These are phyloP conservation scores for Temnothorax unifasciatus DNA, from an alignment of 2,888 invertebrate genomes.

Conservation along the genomic window DNA sequence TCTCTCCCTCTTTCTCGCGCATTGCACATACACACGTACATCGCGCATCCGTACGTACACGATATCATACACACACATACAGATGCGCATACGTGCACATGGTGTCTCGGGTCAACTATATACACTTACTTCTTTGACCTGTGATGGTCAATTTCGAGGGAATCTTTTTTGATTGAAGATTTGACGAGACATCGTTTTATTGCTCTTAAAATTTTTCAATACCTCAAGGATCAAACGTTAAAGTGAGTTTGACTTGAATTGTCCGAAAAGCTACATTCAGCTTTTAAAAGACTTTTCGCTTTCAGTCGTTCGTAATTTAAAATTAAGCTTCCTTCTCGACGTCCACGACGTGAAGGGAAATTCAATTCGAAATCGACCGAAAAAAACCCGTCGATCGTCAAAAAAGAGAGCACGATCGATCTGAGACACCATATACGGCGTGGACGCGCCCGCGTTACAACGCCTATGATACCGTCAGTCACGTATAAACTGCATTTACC, in stretches of 20 bases:
- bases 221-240: background rate
- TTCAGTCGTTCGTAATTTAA: background rate
- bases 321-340: background rate
- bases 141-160: background rate
- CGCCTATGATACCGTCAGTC: slow-evolving; percentile 59
- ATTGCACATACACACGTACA: background rate
- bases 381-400: background rate
- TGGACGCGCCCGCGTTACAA: background rate
- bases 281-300: background rate
- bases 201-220: background rate
- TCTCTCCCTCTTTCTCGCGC: slow-evolving; percentile 15
- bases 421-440: slow-evolving; percentile 7
- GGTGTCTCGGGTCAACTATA: background rate
- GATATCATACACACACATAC: background rate
- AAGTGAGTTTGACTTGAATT: background rate
- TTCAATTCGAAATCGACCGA: background rate
- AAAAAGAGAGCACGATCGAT: background rate
- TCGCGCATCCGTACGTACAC: background rate
- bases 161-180: background rate
- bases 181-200: background rate
- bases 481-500: slow-evolving; percentile 66
- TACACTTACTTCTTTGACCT: background rate
- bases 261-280: background rate
- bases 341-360: background rate
- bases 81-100: background rate